phyloP scores from a whole-genome alignment of 1,140 invertebrate genomes.

The Harpegnathos saltator region DNA sequence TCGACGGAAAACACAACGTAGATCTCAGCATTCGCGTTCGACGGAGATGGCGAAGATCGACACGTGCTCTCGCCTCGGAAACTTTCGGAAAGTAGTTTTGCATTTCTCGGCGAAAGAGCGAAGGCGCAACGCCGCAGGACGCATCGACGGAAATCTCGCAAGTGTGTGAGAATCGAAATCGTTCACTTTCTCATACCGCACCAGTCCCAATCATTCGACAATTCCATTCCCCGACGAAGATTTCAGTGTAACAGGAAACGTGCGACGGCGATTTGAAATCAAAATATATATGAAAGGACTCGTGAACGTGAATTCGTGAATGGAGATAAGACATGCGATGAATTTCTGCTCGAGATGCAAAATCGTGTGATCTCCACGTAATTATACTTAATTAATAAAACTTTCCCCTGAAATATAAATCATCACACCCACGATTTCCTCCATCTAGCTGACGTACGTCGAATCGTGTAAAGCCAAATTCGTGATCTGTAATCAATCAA shows the following conservation, averaged over 20 bases:
- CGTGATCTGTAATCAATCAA: background rate
- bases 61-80: too few relatives aligned
- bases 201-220: too few relatives aligned
- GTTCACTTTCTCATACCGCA: too few relatives aligned
- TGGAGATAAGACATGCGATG: conserved; percentile 38
- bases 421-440: background rate
- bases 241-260: conserved; percentile 1
- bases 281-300: background rate
- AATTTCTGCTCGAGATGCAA: conserved; percentile 12
- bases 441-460: too few relatives aligned
- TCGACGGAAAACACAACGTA: background rate
- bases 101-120: too few relatives aligned
- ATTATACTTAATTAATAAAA: background rate
- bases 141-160: too few relatives aligned
- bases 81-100: too few relatives aligned
- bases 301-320: background rate
- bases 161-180: too few relatives aligned
- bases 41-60: too few relatives aligned
- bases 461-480: too few relatives aligned
- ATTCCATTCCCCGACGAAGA: too few relatives aligned
- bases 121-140: too few relatives aligned
- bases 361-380: conserved; percentile 4
- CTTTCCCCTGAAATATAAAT: background rate
- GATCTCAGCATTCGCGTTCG: background rate
- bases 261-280: background rate